phyloP scores from a whole-genome alignment of 2,113 vertebrate genomes.

The Micronycteris hirsuta region DNA sequence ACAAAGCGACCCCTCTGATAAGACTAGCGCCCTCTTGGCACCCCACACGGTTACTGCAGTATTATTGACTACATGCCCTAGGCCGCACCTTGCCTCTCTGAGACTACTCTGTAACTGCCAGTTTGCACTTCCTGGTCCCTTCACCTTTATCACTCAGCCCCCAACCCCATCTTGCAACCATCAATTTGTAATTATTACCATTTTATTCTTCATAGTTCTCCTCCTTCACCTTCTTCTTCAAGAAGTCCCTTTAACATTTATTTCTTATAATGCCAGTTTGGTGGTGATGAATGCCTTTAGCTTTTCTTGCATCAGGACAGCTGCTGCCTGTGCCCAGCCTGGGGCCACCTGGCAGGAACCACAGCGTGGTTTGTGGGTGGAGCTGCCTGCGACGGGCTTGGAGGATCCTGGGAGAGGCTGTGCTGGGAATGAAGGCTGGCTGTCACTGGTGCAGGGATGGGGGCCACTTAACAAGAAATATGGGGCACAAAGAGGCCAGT shows the following conservation, averaged over 20 bases:
- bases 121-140: neutral
- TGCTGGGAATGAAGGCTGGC: neutral
- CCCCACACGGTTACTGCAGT: neutral
- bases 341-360: neutral
- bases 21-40: neutral
- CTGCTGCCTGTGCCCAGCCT: neutral
- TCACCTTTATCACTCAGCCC: neutral
- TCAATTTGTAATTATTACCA: neutral
- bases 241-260: neutral
- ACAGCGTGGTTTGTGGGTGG: neutral
- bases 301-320: too few relatives aligned
- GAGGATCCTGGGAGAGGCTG: neutral
- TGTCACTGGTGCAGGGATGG: neutral
- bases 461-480: neutral
- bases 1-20: neutral
- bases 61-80: neutral
- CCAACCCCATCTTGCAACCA: neutral
- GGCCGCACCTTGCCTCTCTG: neutral
- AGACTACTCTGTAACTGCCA: neutral
- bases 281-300: neutral
- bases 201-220: neutral
- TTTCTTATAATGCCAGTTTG: neutral
- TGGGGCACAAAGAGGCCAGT: neutral
- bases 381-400: neutral
- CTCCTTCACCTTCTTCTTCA: neutral